phyloP scores from a whole-genome alignment of 2,113 vertebrate species.

The Protobothrops mucrosquamatus region DNA sequence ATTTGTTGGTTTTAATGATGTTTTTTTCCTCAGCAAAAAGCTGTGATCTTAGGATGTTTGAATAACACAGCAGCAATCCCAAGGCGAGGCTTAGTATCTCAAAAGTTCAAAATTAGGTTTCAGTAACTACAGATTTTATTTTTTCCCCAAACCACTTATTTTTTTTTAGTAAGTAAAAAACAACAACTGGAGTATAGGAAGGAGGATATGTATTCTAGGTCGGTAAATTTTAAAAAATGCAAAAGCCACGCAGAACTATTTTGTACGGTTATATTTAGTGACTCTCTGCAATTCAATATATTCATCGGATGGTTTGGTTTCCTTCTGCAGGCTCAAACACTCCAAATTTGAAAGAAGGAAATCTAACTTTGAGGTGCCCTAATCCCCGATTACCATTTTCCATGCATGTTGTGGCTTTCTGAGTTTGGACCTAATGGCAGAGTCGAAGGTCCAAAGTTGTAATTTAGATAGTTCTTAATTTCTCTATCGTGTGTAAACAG shows the following conservation, averaged over 20 bases:
- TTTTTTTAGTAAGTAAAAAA: background rate
- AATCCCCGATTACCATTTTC: background rate
- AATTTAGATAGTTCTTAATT: background rate
- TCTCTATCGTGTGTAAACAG: background rate
- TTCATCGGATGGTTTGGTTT: background rate
- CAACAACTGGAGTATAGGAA: background rate
- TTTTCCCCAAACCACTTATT: background rate
- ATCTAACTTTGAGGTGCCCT: background rate
- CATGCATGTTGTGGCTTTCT: background rate
- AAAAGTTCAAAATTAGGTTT: background rate
- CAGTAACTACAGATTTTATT: background rate
- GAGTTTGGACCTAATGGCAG: background rate
- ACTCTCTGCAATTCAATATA: background rate
- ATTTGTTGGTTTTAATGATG: conserved; percentile 17
- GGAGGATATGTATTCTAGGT: background rate
- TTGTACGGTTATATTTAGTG: background rate
- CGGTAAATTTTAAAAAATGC: background rate
- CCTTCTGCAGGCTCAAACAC: background rate
- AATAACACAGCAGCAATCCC: background rate
- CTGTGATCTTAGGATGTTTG: background rate
- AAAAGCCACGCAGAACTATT: background rate
- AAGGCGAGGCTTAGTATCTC: background rate
- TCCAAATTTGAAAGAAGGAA: background rate
- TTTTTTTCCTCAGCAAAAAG: conserved; percentile 36
- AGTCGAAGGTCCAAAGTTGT: background rate